These are phyloP conservation scores for Cantharis flavilabris DNA, from an alignment of 2,888 invertebrate species.

Conservation along the genomic window DNA sequence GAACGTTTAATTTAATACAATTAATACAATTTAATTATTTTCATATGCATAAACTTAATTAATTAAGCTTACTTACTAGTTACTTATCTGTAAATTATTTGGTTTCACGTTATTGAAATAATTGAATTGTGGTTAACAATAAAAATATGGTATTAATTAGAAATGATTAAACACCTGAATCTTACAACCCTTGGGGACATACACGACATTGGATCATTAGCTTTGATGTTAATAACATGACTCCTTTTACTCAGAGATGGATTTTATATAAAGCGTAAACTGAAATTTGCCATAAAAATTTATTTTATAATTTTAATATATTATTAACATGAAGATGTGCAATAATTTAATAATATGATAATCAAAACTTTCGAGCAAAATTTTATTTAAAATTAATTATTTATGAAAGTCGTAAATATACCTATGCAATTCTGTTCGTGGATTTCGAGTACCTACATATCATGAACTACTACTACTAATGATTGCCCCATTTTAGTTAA, in stretches of 20 bases:
- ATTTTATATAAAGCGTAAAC: neutral
- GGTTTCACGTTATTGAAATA: neutral
- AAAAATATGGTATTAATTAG: constrained; percentile 25
- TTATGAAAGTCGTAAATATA: neutral
- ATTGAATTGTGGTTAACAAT: neutral
- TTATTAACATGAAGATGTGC: neutral
- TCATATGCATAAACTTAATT: neutral
- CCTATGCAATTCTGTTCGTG: neutral
- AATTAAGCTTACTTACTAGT: neutral
- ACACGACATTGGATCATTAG: constrained; percentile 32
- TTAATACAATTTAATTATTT: neutral
- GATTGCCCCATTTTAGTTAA: constrained; percentile 8
- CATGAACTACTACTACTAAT: constrained; percentile 11
- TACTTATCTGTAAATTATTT: neutral
- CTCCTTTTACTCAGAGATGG: constrained; percentile 14
- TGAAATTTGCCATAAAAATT: neutral
- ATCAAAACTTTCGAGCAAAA: neutral
- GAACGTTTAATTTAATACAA: neutral
- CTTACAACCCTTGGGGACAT: constrained; percentile 23
- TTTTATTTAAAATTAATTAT: neutral
- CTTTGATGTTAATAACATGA: constrained; percentile 21
- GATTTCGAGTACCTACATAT: constrained; percentile 1
- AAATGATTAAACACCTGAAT: constrained; percentile 27
- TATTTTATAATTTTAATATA: neutral
- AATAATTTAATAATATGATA: neutral